Base-by-base conservation (phyloP, 2,113 vertebrate species). In the Thunnus thynnus region DNA sequence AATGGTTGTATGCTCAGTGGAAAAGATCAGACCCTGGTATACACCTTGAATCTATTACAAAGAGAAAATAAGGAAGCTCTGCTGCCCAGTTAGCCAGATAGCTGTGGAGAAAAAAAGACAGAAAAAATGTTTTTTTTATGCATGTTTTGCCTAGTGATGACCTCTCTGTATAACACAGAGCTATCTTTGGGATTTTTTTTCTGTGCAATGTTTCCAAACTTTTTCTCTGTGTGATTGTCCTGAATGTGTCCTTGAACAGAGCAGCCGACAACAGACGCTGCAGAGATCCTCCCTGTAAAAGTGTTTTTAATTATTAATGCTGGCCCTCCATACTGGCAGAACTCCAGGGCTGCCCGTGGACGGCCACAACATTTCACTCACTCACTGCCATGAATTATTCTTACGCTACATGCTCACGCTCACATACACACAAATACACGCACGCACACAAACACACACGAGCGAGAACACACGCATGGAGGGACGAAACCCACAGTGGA, bases 241-340 rank as follows among this genome's bases (percentile, higher is more conserved):
- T 72, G 58, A 84, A 57, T 51, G 62, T 86, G 86, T 78, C 93
- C 90, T 94, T 92, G 84, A 88, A 86, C 52, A 55, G 65, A 75
- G 51, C 44, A 57, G 64, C 73, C 14, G 62, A 72, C 67, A 81
- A 75, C 86, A 84, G 89, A 86, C 87, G 77, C 87, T 72, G 84
- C 85, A 84, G 91, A 91, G 90, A 92, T 90, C 85, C 85, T 92
- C 73, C 72, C 88, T 83, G 88, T 89, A 91, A 93, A 94, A 91
- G 86, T 88, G 83, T 76, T 80, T 94, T 96, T 90, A 93, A 94
- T 94, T 91, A 94, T 94, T 93, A 91, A 95, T 93, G 87, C 78
- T 41, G 72, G 68, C 76, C 86, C 76, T 79, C 71, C 79, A 36
- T 55, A 78, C 86, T 90, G 93, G 90, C 88, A 62, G 70, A 74